A percentile compares a stretch with the other conserved stretches of the same genome.
These are phyloP conservation scores for Blastomussa wellsi DNA, from an alignment of 92 coral and sea anemone genomes.

Conservation along the genomic window DNA sequence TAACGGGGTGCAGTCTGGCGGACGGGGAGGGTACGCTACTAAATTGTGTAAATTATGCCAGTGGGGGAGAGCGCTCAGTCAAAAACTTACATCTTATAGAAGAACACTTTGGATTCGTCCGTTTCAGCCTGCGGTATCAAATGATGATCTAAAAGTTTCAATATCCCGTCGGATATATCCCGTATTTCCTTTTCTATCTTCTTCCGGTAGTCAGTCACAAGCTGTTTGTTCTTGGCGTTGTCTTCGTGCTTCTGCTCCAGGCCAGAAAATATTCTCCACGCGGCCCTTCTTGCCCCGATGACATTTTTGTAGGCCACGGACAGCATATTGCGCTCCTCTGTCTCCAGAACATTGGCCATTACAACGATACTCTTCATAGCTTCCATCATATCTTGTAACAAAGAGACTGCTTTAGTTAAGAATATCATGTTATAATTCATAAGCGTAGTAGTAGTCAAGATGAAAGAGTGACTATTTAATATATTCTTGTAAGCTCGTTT, in stretches of 20 bases:
- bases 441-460: too few species aligned
- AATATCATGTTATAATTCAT: too few species aligned
- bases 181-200: slow-evolving; percentile 67
- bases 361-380: slow-evolving; percentile 71
- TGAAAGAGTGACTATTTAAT: too few species aligned
- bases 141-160: slow-evolving; percentile 55
- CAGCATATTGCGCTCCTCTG: slow-evolving; percentile 77
- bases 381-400: slow-evolving; percentile 54
- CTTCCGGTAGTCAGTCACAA: slow-evolving; percentile 40
- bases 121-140: slow-evolving; percentile 45
- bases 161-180: slow-evolving; percentile 68
- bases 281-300: slow-evolving; percentile 76
- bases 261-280: slow-evolving; percentile 77
- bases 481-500: too few species aligned
- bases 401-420: too few species aligned
- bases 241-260: slow-evolving; percentile 53
- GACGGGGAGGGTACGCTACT: too few species aligned
- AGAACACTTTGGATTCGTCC: slow-evolving; percentile 71
- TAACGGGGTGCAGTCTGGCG: too few species aligned
- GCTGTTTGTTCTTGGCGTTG: slow-evolving; percentile 19
- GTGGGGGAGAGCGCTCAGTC: too few species aligned
- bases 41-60: too few species aligned
- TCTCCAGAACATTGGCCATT: slow-evolving; percentile 48
- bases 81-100: slow-evolving; percentile 75
- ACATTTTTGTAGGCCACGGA: slow-evolving; percentile 85